These are phyloP conservation scores for Pantelozetes paolii DNA, from an alignment of 2,888 invertebrate species.

Conservation along the genomic window DNA sequence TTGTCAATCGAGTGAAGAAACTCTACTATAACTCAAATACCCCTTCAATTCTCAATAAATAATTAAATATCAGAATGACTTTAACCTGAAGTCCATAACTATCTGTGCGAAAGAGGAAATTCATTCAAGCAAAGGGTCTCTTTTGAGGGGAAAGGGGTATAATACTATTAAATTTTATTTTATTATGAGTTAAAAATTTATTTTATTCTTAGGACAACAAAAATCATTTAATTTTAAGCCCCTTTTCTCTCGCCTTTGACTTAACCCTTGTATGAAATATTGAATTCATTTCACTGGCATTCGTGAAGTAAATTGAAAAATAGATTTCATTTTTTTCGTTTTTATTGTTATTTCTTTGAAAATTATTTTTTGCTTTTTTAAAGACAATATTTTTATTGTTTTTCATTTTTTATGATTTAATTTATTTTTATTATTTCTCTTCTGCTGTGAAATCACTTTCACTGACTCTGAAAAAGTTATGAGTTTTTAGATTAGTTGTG, in stretches of 20 bases:
- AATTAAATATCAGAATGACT: conserved; percentile 13
- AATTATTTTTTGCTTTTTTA: no score
- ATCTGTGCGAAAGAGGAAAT: conserved; percentile 6
- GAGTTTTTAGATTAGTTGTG: background rate
- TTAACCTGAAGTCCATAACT: conserved; percentile 2
- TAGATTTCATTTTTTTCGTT: no score
- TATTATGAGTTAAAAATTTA: background rate
- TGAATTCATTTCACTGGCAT: background rate
- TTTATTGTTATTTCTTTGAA: no score
- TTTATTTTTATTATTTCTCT: background rate
- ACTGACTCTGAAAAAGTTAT: background rate
- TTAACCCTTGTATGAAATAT: conserved; percentile 7
- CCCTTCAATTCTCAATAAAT: conserved; percentile 4
- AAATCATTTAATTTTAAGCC: background rate
- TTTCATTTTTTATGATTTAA: background rate
- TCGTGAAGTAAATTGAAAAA: no score
- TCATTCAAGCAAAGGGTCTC: background rate
- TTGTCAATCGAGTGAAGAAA: conserved; percentile 13
- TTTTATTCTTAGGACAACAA: background rate
- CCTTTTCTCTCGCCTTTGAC: background rate
- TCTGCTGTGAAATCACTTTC: no score
- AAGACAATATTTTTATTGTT: no score
- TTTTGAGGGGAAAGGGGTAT: background rate
- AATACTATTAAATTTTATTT: background rate
- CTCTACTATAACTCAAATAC: conserved; percentile 21